Evolutionary conservation across 2,888 invertebrate genomes (phyloP).

Genomic region (Agriopis leucophaearia): DNA sequence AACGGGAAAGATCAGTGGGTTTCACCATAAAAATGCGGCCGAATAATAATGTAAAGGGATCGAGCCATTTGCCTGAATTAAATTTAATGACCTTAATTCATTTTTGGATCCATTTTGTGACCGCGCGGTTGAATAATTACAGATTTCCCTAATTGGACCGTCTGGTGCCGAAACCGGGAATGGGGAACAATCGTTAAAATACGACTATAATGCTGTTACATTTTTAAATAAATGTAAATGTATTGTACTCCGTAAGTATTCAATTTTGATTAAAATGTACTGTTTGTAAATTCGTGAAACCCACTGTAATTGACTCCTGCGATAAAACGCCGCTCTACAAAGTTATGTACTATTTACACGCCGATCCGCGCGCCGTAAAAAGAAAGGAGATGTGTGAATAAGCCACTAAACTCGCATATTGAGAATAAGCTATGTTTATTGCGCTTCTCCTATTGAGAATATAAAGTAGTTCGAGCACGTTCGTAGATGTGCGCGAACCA

Average conservation of each 20-base stretch:
- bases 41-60: constrained; percentile 28
- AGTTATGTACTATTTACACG: constrained; percentile 35
- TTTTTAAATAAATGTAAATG: constrained; percentile 17
- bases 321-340: constrained; percentile 32
- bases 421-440: constrained; percentile 43
- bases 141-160: constrained; percentile 33
- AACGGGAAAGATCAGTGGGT: constrained; percentile 29
- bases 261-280: neutral
- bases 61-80: constrained; percentile 37
- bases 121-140: constrained; percentile 37
- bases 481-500: constrained; percentile 26
- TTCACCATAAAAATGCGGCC: constrained; percentile 25
- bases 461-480: constrained; percentile 34
- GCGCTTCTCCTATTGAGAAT: constrained; percentile 35
- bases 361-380: constrained; percentile 35
- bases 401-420: constrained; percentile 38
- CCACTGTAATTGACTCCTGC: constrained; percentile 28
- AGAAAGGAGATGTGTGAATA: constrained; percentile 41
- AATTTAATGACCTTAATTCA: constrained; percentile 38
- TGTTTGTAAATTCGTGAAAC: constrained; percentile 26
- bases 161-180: constrained; percentile 21
- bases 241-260: constrained; percentile 1
- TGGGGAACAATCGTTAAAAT: constrained; percentile 27
- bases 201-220: constrained; percentile 8
- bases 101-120: constrained; percentile 34